Conservation (phyloP, 2,797 vertebrate species). For the Mareca penelope region DNA sequence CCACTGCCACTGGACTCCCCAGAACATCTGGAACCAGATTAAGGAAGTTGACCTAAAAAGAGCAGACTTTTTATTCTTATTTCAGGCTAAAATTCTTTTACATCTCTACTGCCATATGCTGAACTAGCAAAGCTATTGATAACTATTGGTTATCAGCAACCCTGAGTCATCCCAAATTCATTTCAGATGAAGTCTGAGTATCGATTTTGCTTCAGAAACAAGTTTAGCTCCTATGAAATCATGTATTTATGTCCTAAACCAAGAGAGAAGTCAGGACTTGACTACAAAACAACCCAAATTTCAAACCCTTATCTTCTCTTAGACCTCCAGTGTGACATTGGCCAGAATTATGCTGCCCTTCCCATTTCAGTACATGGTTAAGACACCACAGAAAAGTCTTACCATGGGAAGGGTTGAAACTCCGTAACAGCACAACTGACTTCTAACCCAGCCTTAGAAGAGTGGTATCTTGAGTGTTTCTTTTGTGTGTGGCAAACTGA, state of each 20-base stretch:
- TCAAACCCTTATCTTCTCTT: neutral
- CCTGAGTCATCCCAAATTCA: neutral
- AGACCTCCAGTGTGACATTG: neutral
- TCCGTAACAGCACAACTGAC: neutral
- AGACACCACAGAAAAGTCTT: neutral
- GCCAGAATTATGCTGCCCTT: neutral
- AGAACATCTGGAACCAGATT: slow-evolving; percentile 78
- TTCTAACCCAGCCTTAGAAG: neutral
- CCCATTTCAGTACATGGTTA: neutral
- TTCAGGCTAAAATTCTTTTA: neutral
- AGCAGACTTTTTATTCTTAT: slow-evolving; percentile 19
- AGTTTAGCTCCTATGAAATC: neutral
- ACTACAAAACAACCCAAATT: neutral
- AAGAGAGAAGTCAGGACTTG: neutral
- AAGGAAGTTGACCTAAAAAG: slow-evolving; percentile 81
- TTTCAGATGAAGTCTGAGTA: neutral
- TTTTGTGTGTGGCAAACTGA: neutral
- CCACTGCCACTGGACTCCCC: slow-evolving; percentile 77
- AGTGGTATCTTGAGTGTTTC: neutral
- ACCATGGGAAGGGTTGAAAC: neutral
- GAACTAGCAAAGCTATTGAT: neutral
- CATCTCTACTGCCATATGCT: neutral
- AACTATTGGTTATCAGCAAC: neutral
- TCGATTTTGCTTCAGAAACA: neutral
- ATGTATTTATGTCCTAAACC: neutral